Evolutionary conservation across 2,113 vertebrate genomes (phyloP).

Genomic region (Scalopus aquaticus): DNA sequence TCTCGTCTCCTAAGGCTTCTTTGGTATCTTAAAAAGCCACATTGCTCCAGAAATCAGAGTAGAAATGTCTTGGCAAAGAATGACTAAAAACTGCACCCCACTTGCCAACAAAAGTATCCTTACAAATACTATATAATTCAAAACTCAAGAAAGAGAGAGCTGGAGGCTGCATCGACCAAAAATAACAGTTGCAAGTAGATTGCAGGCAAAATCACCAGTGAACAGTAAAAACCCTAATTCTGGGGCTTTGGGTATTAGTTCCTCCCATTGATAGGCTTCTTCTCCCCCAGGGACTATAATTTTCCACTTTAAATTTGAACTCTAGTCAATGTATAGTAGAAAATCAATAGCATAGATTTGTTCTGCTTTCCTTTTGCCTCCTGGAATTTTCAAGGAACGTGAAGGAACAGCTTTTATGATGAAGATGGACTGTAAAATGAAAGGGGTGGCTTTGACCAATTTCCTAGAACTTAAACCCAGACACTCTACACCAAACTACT

Average conservation of each 20-base stretch:
- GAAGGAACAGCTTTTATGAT: conserved; percentile 64
- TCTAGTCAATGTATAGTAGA: conserved; percentile 70
- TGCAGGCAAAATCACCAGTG: conserved; percentile 51
- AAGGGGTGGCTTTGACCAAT: conserved; percentile 30
- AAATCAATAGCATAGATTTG: conserved; percentile 79
- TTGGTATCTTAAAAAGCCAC: background rate
- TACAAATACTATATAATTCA: conserved; percentile 41
- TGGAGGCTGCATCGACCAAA: background rate
- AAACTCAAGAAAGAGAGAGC: conserved; percentile 41
- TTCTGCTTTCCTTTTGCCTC: conserved; percentile 64
- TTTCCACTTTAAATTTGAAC: conserved; percentile 81
- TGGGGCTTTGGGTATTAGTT: conserved; percentile 60
- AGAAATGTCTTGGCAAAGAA: conserved; percentile 40
- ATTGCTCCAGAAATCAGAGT: conserved; percentile 39
- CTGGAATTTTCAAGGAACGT: conserved; percentile 62
- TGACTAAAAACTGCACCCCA: conserved; percentile 33
- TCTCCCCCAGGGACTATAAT: conserved; percentile 70
- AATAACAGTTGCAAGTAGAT: conserved; percentile 32
- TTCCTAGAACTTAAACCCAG: conserved; percentile 31
- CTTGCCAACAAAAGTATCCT: conserved; percentile 37
- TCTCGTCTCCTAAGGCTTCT: conserved; percentile 4
- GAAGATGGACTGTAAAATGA: conserved; percentile 56
- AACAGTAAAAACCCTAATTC: conserved; percentile 73
- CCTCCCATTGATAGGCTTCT: conserved; percentile 69
- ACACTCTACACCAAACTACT: background rate